Evolutionary conservation across 2,888 invertebrate genomes (phyloP).

Genomic region (Pseudolycoriella hygida): DNA sequence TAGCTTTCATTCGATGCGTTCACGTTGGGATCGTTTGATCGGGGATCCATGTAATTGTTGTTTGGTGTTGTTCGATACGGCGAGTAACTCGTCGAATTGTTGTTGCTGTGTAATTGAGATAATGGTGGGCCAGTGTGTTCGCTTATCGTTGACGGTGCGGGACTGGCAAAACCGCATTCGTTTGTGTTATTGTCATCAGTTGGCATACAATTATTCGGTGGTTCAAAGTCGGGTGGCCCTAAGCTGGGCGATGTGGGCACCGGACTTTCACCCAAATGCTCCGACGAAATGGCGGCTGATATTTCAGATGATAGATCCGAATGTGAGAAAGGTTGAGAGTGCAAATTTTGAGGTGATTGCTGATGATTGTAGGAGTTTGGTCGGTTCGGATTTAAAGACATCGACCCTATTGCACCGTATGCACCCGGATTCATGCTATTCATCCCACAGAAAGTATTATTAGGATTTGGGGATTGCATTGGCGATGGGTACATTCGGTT

Average conservation of each 20-base stretch:
- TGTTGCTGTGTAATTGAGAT: constrained; percentile 19
- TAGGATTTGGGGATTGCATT: constrained; percentile 14
- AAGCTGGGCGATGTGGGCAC: constrained; percentile 49
- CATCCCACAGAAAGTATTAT: constrained; percentile 9
- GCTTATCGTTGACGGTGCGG: constrained; percentile 18
- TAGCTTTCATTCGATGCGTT: constrained; percentile 5
- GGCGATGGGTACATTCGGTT: constrained; percentile 17
- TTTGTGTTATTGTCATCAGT: constrained; percentile 23
- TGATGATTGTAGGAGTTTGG: constrained; percentile 12
- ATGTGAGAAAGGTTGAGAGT: constrained; percentile 37
- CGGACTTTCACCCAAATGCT: constrained; percentile 41
- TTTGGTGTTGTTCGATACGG: constrained; percentile 20
- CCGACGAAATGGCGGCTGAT: constrained; percentile 57
- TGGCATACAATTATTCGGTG: constrained; percentile 37
- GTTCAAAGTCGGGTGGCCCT: constrained; percentile 57
- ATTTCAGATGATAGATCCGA: constrained; percentile 61
- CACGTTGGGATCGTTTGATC: constrained; percentile 2
- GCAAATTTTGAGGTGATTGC: constrained; percentile 17
- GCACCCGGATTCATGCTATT: not conserved
- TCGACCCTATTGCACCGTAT: not conserved
- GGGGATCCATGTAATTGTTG: not conserved
- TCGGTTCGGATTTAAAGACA: not conserved
- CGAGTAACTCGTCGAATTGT: constrained; percentile 16
- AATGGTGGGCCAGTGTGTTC: constrained; percentile 16
- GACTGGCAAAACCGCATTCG: constrained; percentile 36